Evolutionary conservation across 2,797 vertebrate genomes (phyloP).

Genomic region (Pseudochirops corinnae): DNA sequence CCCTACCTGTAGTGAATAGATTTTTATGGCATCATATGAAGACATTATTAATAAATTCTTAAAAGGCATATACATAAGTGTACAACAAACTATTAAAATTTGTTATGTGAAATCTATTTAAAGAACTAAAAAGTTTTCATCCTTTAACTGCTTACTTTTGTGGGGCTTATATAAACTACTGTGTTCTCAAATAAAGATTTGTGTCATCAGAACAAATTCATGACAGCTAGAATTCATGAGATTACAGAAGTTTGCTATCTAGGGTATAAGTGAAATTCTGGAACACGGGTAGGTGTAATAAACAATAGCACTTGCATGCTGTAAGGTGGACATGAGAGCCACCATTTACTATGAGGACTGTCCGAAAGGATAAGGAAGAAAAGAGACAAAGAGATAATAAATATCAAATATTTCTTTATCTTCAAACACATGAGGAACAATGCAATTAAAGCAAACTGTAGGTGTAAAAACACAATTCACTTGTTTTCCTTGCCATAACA

Average conservation of each 20-base stretch:
- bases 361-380: neutral
- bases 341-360: neutral
- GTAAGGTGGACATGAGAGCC: neutral
- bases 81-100: constrained; percentile 12
- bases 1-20: neutral
- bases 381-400: neutral
- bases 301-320: neutral
- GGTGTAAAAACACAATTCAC: neutral
- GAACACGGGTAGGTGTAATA: neutral
- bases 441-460: constrained; percentile 8
- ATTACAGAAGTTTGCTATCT: neutral
- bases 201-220: constrained; percentile 2
- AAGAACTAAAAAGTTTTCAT: neutral
- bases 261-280: neutral
- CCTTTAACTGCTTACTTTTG: constrained; percentile 12
- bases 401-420: neutral
- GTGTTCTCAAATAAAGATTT: neutral
- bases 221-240: neutral
- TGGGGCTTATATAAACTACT: neutral
- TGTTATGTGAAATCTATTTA: neutral
- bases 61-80: neutral
- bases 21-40: neutral
- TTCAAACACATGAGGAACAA: constrained; percentile 43
- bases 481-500: neutral
- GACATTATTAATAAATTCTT: constrained; percentile 9